Conservation (phyloP, 30 jellyfish, hydroid and myxozoan species). For the Pelagia noctiluca region DNA sequence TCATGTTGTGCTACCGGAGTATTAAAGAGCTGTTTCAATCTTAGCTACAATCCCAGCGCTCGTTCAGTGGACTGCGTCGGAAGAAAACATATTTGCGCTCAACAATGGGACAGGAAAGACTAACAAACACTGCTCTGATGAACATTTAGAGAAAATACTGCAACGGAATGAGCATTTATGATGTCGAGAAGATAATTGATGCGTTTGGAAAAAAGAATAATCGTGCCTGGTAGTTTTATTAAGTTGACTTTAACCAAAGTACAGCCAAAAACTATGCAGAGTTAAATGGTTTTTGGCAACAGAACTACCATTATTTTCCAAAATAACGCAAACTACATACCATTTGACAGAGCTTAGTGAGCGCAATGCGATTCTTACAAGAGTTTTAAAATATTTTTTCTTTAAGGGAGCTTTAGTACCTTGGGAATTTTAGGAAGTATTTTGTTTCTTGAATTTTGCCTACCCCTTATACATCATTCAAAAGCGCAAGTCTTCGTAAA, state of each 20-base stretch:
- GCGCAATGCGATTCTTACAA: too few relatives aligned
- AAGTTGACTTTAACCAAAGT: conserved; percentile 26
- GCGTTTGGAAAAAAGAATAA: conserved; percentile 37
- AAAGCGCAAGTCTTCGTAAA: too few relatives aligned
- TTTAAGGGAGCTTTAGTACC: too few relatives aligned
- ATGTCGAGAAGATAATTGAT: conserved; percentile 17
- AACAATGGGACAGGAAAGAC: conserved; percentile 62
- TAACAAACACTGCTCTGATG: conserved; percentile 19
- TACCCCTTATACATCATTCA: too few relatives aligned
- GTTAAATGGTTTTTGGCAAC: too few relatives aligned
- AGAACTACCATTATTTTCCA: too few relatives aligned
- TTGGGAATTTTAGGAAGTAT: too few relatives aligned
- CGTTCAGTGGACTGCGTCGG: conserved; percentile 41
- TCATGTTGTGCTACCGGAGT: conserved; percentile 49
- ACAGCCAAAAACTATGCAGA: too few relatives aligned
- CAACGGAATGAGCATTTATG: not conserved
- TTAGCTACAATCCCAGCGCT: conserved; percentile 48
- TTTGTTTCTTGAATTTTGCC: too few relatives aligned
- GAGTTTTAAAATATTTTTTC: too few relatives aligned
- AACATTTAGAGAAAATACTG: conserved; percentile 23
- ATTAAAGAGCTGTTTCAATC: conserved; percentile 33
- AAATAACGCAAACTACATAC: too few relatives aligned
- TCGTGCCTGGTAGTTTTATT: conserved; percentile 13
- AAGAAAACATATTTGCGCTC: conserved; percentile 30
- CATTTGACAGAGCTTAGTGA: too few relatives aligned